Base-by-base conservation (phyloP, 2,888 invertebrate species). In the Andrena camellia region DNA sequence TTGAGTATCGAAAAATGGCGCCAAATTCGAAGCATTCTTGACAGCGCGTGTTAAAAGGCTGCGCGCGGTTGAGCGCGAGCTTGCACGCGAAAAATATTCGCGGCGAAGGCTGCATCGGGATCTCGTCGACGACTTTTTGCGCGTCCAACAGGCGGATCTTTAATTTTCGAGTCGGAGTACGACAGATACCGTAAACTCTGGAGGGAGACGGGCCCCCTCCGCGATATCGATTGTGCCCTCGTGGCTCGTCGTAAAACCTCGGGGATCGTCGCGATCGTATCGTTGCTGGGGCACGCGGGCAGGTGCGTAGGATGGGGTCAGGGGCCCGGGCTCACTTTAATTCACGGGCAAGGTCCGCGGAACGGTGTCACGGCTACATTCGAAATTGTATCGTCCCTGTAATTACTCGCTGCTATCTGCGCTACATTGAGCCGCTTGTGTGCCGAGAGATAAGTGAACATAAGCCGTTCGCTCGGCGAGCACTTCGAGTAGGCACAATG, bases 221-320 rank as follows among this genome's bases (percentile, higher is more conserved):
- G 48, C 69, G 64, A 66, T 87, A 88, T 89, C 88, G 88, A 89
- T 89, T 79, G 81, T 69, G 68, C 69, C 48, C 78, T 88, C 88
- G 89, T 86, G 78, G 63, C 52, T 68, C 74, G 73, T 89, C 89
- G 89, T 84, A 81, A 78, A 83, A 80, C 78, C 83, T 88, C 84
- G 89, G 83, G 33, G 66, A 88, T 79, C 72, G 78, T 86, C 86
- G 86, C 78, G 78, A 72, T 81, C 78, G 81, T 63, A 63, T 66
- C 74, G 75, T 26, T 72, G 29, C 63, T 54, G 75, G 75, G 71
- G 63, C 57, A 80, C 42, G 42, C 74, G n/a, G 64, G 33, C 85
- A 87, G 87, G 77, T 87, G 81, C 78, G 81, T 81, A 77, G 74
- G 82, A 81, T 78, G 69, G 77, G 78, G 78, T 83, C 83, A 80